phyloP scores from a whole-genome alignment of 2,888 invertebrate genomes.

The Apamea monoglypha region DNA sequence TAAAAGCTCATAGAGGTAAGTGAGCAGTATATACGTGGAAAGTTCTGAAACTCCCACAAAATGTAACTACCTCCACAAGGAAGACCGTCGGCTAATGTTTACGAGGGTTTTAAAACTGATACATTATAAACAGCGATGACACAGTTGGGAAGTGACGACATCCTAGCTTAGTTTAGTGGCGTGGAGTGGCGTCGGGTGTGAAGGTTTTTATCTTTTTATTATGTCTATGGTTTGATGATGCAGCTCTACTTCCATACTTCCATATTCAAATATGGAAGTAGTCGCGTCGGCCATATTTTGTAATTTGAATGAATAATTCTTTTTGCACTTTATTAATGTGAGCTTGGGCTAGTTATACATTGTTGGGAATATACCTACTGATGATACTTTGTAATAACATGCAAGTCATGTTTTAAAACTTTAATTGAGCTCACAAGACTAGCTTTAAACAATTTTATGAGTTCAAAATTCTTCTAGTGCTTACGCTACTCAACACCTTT shows the following conservation, averaged over 20 bases:
- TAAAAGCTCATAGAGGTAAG: slow-evolving; percentile 42
- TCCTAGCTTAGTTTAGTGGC: slow-evolving; percentile 55
- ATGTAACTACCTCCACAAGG: slow-evolving; percentile 59
- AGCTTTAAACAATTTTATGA: not conserved
- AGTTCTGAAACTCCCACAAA: slow-evolving; percentile 60
- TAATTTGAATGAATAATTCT: not conserved
- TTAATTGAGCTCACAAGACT: not conserved
- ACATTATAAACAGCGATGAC: slow-evolving; percentile 69
- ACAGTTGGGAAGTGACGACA: slow-evolving; percentile 66
- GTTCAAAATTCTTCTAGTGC: not conserved
- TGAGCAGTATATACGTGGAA: slow-evolving; percentile 45
- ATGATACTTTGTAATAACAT: not conserved
- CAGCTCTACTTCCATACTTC: slow-evolving; percentile 32
- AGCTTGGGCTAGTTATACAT: not conserved
- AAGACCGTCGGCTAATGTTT: slow-evolving; percentile 63
- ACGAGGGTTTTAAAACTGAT: slow-evolving; percentile 70
- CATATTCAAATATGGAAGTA: slow-evolving; percentile 3
- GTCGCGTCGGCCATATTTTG: not conserved
- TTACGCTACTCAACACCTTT: slow-evolving; percentile 67
- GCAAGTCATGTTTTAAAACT: not conserved
- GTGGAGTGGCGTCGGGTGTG: slow-evolving; percentile 60
- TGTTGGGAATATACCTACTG: not conserved
- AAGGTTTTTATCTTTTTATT: slow-evolving; percentile 47
- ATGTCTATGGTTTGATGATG: slow-evolving; percentile 46
- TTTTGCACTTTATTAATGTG: not conserved